Evolutionary conservation across 35 echinoderm and acorn worm genomes (phyloP).

Genomic region (Hemicentrotus pulcherrimus): DNA sequence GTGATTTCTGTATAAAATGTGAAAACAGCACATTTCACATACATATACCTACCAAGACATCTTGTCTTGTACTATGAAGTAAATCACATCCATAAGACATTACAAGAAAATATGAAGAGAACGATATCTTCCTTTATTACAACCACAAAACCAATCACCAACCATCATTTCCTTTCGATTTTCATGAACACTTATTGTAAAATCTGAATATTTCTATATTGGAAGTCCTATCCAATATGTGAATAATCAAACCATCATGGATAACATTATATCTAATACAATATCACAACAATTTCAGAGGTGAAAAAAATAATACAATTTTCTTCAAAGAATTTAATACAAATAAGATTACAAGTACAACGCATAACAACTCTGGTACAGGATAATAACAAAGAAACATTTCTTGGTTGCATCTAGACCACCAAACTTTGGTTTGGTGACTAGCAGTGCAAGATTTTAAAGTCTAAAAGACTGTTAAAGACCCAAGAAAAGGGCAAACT

Average conservation of each 20-base stretch:
- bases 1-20: conserved; percentile 13
- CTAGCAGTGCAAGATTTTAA: neutral
- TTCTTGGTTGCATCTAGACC: neutral
- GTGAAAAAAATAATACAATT: neutral
- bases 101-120: neutral
- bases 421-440: neutral
- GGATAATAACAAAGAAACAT: neutral
- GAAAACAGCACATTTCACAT: conserved; percentile 2
- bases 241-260: neutral
- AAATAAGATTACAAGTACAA: neutral
- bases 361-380: neutral
- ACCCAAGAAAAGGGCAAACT: neutral
- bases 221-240: neutral
- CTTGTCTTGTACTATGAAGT: neutral
- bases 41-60: neutral
- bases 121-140: neutral
- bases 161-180: neutral
- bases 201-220: neutral
- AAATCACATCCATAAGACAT: neutral
- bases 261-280: neutral
- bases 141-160: neutral
- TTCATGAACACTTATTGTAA: neutral
- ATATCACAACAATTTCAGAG: neutral
- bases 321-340: neutral
- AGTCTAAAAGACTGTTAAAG: neutral